A percentile compares a stretch with the other conserved stretches of the same genome.
phyloP scores from a whole-genome alignment of 2,888 invertebrate species.

The Pterostichus madidus region DNA sequence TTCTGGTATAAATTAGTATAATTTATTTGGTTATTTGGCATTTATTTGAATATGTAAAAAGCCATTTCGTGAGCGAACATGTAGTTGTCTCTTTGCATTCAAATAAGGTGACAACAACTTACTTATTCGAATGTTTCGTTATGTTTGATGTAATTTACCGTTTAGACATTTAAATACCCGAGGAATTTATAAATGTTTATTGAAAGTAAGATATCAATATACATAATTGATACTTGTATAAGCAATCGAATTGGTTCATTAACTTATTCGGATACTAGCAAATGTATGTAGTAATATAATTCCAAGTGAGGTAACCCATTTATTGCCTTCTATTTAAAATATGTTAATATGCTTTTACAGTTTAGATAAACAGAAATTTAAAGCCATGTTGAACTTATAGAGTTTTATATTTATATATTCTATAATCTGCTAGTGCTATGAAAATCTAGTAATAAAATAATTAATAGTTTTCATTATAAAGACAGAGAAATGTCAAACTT shows the following conservation, averaged over 20 bases:
- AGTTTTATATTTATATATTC: too few relatives aligned
- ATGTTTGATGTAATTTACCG: conserved; percentile 19
- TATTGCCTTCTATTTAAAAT: not conserved
- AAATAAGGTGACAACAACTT: conserved; percentile 34
- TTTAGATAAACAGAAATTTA: too few relatives aligned
- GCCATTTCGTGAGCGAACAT: conserved; percentile 26
- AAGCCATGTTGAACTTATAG: too few relatives aligned
- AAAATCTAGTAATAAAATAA: too few relatives aligned
- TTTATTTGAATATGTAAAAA: conserved; percentile 60
- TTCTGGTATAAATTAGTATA: conserved; percentile 45
- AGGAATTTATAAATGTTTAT: conserved; percentile 21
- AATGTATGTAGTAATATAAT: not conserved
- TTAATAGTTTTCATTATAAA: too few relatives aligned
- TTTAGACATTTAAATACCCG: conserved; percentile 24
- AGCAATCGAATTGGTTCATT: conserved; percentile 22
- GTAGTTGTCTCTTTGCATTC: conserved; percentile 31
- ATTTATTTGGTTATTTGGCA: conserved; percentile 50
- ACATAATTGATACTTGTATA: conserved; percentile 6
- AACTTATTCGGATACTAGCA: conserved; percentile 7
- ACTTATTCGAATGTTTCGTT: conserved; percentile 20
- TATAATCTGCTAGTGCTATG: too few relatives aligned
- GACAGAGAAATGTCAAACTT: too few relatives aligned
- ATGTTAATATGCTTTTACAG: too few relatives aligned
- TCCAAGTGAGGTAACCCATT: not conserved
- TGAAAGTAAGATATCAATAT: conserved; percentile 43